Conservation (phyloP, 2,888 invertebrate genomes). For the Tuta absoluta region DNA sequence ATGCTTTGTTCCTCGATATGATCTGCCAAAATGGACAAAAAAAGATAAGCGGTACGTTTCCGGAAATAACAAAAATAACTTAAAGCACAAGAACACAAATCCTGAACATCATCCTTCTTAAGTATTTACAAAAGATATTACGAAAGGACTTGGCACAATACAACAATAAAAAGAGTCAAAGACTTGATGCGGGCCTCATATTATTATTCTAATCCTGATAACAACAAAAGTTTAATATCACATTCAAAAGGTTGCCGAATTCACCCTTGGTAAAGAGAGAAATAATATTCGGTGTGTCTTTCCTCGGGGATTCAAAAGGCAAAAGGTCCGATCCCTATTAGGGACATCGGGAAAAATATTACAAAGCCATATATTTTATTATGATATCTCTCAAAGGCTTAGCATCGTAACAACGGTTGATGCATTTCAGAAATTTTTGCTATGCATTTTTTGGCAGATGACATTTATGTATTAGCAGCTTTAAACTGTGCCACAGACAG, state of each 20-base stretch:
- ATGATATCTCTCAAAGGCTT: conserved; percentile 19
- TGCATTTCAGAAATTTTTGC: too few species aligned
- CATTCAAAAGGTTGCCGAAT: conserved; percentile 60
- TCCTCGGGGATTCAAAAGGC: conserved; percentile 63
- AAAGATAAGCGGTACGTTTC: not conserved
- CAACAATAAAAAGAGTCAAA: conserved; percentile 42
- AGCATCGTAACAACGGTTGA: too few species aligned
- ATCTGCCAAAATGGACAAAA: not conserved
- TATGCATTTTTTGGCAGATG: too few species aligned
- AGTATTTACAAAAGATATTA: conserved; percentile 20
- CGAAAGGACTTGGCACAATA: conserved; percentile 33
- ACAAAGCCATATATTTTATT: conserved; percentile 39
- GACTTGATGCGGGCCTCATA: conserved; percentile 51
- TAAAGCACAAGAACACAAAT: not conserved
- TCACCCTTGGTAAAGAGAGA: conserved; percentile 57
- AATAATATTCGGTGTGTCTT: conserved; percentile 64
- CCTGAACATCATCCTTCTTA: conserved; percentile 14
- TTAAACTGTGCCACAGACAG: not conserved
- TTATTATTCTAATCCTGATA: conserved; percentile 64
- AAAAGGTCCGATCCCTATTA: conserved; percentile 67
- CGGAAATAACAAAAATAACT: not conserved
- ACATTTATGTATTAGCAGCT: too few species aligned
- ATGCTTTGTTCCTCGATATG: not conserved
- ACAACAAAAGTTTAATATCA: conserved; percentile 71
- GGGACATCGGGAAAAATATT: conserved; percentile 61